These are phyloP conservation scores for Lineus longissimus DNA, from an alignment of 1,140 invertebrate genomes.

Conservation along the genomic window DNA sequence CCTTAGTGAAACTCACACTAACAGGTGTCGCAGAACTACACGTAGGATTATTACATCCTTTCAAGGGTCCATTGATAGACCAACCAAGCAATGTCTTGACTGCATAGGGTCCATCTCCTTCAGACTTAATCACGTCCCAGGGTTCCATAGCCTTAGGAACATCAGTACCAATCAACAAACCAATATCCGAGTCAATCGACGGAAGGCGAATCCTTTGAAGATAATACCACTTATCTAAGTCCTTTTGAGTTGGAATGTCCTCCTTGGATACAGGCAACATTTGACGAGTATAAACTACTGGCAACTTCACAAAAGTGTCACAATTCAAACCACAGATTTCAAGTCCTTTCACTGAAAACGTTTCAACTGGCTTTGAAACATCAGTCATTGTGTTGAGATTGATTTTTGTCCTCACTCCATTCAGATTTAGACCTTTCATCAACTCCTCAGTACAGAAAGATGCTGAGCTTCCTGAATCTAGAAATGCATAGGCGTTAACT, in stretches of 20 bases:
- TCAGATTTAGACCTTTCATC: not conserved
- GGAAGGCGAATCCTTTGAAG: not conserved
- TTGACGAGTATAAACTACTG: not conserved
- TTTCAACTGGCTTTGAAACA: too few species aligned
- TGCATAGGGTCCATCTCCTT: not conserved
- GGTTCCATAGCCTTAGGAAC: not conserved
- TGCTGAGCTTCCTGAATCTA: not conserved
- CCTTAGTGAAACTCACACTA: not conserved
- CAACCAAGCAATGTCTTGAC: not conserved
- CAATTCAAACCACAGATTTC: too few species aligned
- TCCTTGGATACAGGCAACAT: not conserved
- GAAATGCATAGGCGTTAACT: conserved; percentile 2
- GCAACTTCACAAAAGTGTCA: too few species aligned
- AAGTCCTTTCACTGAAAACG: too few species aligned
- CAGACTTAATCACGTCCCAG: not conserved
- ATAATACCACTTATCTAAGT: not conserved
- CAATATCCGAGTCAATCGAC: not conserved
- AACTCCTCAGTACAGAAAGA: not conserved
- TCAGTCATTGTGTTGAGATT: not conserved
- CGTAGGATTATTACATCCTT: not conserved
- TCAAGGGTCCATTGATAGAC: not conserved
- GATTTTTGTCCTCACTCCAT: not conserved
- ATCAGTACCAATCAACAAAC: not conserved
- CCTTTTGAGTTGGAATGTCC: not conserved
- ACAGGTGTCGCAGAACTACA: not conserved